Evolutionary conservation across 2,888 invertebrate species (phyloP).

Genomic region (Abrostola tripartita): DNA sequence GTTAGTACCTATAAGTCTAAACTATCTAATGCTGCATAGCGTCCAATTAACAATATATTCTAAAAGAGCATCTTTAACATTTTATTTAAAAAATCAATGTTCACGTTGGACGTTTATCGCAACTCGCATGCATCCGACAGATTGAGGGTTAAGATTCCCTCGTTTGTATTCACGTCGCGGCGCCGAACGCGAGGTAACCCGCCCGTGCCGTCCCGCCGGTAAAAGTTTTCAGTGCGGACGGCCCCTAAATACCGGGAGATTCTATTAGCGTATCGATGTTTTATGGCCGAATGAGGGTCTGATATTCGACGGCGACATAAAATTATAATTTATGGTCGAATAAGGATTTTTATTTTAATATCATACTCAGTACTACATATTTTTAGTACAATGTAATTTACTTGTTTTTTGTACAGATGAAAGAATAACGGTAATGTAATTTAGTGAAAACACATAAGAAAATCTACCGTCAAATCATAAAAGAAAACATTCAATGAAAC

Average conservation of each 20-base stretch:
- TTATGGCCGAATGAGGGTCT: constrained; percentile 59
- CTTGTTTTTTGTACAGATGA: too few species aligned
- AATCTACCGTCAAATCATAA: background rate
- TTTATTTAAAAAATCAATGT: constrained; percentile 73
- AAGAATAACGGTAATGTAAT: background rate
- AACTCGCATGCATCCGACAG: constrained; percentile 71
- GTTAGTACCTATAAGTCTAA: background rate
- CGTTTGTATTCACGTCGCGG: constrained; percentile 78
- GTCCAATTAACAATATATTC: constrained; percentile 8
- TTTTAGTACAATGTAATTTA: background rate
- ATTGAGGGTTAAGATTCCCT: constrained; percentile 81
- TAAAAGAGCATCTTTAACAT: constrained; percentile 20
- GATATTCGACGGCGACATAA: constrained; percentile 51
- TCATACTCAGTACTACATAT: background rate
- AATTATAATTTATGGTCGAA: constrained; percentile 55
- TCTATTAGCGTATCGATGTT: constrained; percentile 73
- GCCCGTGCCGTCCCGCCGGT: constrained; percentile 59
- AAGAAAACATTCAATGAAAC: constrained; percentile 24
- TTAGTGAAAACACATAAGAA: background rate
- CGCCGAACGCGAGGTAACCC: constrained; percentile 61
- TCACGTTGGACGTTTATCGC: constrained; percentile 72
- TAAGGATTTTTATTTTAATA: constrained; percentile 33
- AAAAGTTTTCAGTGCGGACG: constrained; percentile 69
- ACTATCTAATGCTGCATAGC: too few species aligned
- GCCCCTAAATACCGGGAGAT: constrained; percentile 74